A percentile compares a stretch with the other conserved stretches of the same genome.
These are phyloP conservation scores for Dallia pectoralis DNA, from an alignment of 2,797 vertebrate species.

Conservation along the genomic window DNA sequence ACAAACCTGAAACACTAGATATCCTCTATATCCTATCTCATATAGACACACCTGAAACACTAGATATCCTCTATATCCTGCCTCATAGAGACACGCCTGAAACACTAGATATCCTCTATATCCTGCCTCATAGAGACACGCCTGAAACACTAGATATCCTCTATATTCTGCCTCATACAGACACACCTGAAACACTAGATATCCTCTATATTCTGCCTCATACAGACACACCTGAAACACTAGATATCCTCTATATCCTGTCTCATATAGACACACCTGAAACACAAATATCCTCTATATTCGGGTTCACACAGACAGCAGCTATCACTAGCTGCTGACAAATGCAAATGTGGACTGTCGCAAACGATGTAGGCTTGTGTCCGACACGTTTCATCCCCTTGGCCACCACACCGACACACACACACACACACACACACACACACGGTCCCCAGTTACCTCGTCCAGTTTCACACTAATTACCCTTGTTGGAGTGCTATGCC, in stretches of 20 bases:
- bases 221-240: not conserved
- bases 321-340: constrained; percentile 38
- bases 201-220: too few relatives aligned
- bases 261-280: not conserved
- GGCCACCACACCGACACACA: constrained; percentile 34
- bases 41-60: not conserved
- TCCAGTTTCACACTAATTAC: constrained; percentile 70
- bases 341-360: constrained; percentile 68
- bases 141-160: not conserved
- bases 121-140: not conserved
- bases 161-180: too few relatives aligned
- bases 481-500: constrained; percentile 70
- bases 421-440: constrained; percentile 3
- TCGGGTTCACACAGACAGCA: too few relatives aligned
- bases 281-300: too few relatives aligned
- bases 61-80: not conserved
- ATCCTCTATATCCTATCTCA: too few relatives aligned
- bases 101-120: not conserved
- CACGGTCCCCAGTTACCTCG: constrained; percentile 56
- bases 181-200: not conserved
- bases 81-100: not conserved
- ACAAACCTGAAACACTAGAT: too few relatives aligned
- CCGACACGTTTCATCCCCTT: constrained; percentile 59
- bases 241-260: too few relatives aligned
- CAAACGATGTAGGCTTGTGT: constrained; percentile 64